Evolutionary conservation across 2,888 invertebrate species (phyloP), one percentile per base, ranked within the genome.

Genomic region (Priocnemis perturbator): DNA sequence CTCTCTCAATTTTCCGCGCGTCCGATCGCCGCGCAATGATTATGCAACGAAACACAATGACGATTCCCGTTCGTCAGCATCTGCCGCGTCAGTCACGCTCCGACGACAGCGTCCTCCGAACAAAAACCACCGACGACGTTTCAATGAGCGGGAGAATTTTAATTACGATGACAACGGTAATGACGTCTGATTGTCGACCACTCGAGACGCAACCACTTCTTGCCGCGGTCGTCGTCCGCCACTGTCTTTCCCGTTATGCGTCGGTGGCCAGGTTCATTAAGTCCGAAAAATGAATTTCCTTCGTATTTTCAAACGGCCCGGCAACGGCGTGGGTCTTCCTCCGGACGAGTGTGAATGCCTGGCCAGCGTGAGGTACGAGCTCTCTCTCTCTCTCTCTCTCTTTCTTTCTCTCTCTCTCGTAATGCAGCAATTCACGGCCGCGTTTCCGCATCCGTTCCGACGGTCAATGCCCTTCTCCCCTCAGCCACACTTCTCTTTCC

Each of bases 281-380:
- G 66, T 61, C 23, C 66, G 74, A 61, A 74, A 71, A 76, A 77
- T 76, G 68, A 77, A 77, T 74, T 71, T 67, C 62, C 66, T 68
- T 69, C 64, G 62, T 68, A 64, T 61, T 68, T 68, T 66, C 67
- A 67, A 76, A 69, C 53, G 64, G 58, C 56, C 63, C 56, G n/a
- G n/a, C n/a, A n/a, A n/a, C n/a, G n/a, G n/a, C n/a, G n/a, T n/a
- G n/a, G n/a, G n/a, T n/a, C 48, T 57, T 26, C 21, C 44, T 44
- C 47, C 45, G 67, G n/a, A 14, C 62, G 17, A 19, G 15, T 14
- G 19, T 47, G 62, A 67, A 67, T 64, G 58, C 30, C 30, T 57
- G 37, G 37, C 37, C 11, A 11, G 7, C 4, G 11, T 9, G 14
- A 37, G 14, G 4, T 37, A 11, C 14, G 7, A 50, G 7, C 50